A percentile compares a stretch with the other conserved stretches of the same genome.
phyloP scores from a whole-genome alignment of 37 sponge, comb jelly and placozoan species.

The Spongilla lacustris region DNA sequence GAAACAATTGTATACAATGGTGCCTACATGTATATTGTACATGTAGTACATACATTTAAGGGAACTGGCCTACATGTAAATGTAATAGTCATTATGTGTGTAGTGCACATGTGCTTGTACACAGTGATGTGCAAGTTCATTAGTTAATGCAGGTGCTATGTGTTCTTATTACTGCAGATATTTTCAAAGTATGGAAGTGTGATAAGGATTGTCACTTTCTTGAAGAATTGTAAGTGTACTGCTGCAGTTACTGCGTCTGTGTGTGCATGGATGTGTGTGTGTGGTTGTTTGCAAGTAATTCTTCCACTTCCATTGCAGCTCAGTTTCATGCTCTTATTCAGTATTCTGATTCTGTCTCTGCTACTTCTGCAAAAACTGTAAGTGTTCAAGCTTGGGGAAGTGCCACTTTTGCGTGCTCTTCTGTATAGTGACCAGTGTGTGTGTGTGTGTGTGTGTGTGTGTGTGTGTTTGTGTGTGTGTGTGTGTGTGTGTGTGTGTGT shows the following conservation, averaged over 20 bases:
- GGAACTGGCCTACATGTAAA: too few relatives aligned
- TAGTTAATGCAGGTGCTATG: too few relatives aligned
- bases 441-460: neutral
- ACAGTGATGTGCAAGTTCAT: too few relatives aligned
- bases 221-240: conserved; percentile 82
- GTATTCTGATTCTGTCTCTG: conserved; percentile 51
- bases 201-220: conserved; percentile 86
- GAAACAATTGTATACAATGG: too few relatives aligned
- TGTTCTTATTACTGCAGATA: too few relatives aligned
- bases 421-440: neutral
- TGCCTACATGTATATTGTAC: too few relatives aligned
- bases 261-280: neutral
- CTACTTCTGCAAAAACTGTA: conserved; percentile 76
- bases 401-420: conserved; percentile 1
- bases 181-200: conserved; percentile 90
- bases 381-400: neutral
- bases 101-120: too few relatives aligned
- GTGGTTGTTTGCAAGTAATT: neutral
- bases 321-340: conserved; percentile 84
- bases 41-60: too few relatives aligned
- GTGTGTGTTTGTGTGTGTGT: neutral
- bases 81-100: too few relatives aligned
- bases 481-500: neutral
- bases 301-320: conserved; percentile 27
- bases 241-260: neutral